A percentile compares a stretch with the other conserved stretches of the same genome.
Conservation (phyloP, 1,140 invertebrate species). For the Rhyacophila brunnea region DNA sequence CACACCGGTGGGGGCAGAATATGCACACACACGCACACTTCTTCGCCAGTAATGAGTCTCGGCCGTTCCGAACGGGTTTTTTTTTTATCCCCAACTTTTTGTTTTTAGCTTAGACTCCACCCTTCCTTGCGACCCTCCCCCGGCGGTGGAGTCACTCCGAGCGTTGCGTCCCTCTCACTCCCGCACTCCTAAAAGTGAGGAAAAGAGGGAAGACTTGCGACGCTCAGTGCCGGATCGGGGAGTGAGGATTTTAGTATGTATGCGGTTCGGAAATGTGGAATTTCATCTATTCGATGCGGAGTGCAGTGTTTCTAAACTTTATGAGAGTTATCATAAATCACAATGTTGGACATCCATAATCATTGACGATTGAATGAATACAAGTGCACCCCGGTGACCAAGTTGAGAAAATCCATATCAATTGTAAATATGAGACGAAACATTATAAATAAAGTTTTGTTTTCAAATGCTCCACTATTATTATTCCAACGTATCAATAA, state of each 20-base stretch:
- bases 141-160: slow-evolving; percentile 5
- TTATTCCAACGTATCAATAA: too few relatives aligned
- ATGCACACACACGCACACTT: too few relatives aligned
- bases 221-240: slow-evolving; percentile 4
- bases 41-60: slow-evolving; percentile 22
- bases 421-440: too few relatives aligned
- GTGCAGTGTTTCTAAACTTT: too few relatives aligned
- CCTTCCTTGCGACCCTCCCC: slow-evolving; percentile 20
- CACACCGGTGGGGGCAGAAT: neutral
- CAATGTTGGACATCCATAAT: too few relatives aligned
- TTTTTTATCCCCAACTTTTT: slow-evolving; percentile 26
- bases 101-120: slow-evolving; percentile 25
- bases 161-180: slow-evolving; percentile 5
- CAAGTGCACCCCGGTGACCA: too few relatives aligned
- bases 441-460: too few relatives aligned
- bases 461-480: too few relatives aligned
- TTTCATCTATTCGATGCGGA: slow-evolving; percentile 1
- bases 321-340: too few relatives aligned
- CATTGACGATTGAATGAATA: too few relatives aligned
- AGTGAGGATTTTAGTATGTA: too few relatives aligned
- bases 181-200: neutral
- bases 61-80: slow-evolving; percentile 24
- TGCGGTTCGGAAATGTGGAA: slow-evolving; percentile 1
- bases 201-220: slow-evolving; percentile 5
- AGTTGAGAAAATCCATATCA: too few relatives aligned